Base-by-base conservation (phyloP, 92 coral and sea anemone genomes). In the Porites rus region DNA sequence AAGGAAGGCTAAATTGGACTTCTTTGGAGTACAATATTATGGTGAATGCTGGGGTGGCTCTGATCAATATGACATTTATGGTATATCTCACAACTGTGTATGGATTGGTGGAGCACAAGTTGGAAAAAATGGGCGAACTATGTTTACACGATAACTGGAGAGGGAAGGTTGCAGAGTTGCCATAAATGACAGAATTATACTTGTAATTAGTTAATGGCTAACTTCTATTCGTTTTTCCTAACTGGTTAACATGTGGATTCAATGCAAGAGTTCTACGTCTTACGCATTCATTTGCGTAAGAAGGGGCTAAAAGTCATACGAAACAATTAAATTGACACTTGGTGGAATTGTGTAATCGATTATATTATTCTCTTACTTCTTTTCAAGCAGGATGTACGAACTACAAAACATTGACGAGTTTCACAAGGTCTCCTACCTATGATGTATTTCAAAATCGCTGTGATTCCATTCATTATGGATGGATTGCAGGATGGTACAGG, bases 21-120 rank as follows among this genome's bases (percentile, higher is more conserved):
- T 81, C 75, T 88, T 88, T 75, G 91, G 82, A 19, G 60, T 88
- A 6, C 87, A 88, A 68, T 88, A 1, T 75, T 88, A 66, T 10
- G 91, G 91, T 21, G 91, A 88, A 82, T 88, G 91, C 80, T 88
- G 87, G 87, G 78, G 82, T 24, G 75, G 72, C 16, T 11, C 65
- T 24, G 91, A 78, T 53, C 6, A 75, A 24, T 88, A 81, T 43
- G 83, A 88, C 87, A 76, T 56, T 60, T 21, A 82, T n/a, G 91
- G 91, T 10, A 16, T 9, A 58, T 74, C 91, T 9, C 7, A 1
- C 1, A 75, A 88, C 69, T 88, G 91, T 53, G 50, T 7, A 25
- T 65, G 54, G 70, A 21, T 76, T 54, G 78, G 87, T 3, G 83
- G 78, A n/a, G 69, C 75, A 0, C 31, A 66, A 22, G 85, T 80